Percentiles rank a stretch among this genome's conserved stretches.
phyloP scores from a whole-genome alignment of 2,797 vertebrate species.

The Platyrinchus mystaceus region DNA sequence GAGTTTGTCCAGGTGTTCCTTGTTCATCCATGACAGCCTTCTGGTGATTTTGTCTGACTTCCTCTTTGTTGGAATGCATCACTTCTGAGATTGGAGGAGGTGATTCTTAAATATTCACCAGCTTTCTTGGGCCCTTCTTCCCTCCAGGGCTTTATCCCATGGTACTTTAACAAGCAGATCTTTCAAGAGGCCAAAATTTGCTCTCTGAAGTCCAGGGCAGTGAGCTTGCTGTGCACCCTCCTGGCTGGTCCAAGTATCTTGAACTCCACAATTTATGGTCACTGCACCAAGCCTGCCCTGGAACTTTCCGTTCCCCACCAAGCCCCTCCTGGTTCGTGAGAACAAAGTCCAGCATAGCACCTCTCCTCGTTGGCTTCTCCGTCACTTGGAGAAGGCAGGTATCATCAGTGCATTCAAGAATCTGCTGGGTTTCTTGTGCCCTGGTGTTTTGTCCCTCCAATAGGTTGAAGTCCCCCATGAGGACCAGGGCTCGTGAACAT shows the following conservation, averaged over 20 bases:
- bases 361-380: neutral
- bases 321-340: neutral
- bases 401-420: neutral
- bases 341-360: neutral
- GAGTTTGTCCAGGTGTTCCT: neutral
- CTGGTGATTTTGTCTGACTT: neutral
- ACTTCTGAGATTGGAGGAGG: neutral
- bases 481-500: neutral
- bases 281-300: neutral
- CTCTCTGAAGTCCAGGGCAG: neutral
- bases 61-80: neutral
- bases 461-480: neutral
- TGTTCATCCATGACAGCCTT: neutral
- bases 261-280: neutral
- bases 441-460: neutral
- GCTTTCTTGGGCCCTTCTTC: neutral
- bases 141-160: neutral
- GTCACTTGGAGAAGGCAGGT: neutral
- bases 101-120: neutral
- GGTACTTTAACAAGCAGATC: neutral
- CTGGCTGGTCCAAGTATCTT: neutral
- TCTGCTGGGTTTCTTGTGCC: neutral
- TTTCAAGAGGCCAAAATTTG: neutral
- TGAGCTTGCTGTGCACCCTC: neutral
- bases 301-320: neutral